Evolutionary conservation across 1,140 invertebrate species (phyloP), one percentile per base, ranked within the genome.

Genomic region (Atopsyche davidsoni): DNA sequence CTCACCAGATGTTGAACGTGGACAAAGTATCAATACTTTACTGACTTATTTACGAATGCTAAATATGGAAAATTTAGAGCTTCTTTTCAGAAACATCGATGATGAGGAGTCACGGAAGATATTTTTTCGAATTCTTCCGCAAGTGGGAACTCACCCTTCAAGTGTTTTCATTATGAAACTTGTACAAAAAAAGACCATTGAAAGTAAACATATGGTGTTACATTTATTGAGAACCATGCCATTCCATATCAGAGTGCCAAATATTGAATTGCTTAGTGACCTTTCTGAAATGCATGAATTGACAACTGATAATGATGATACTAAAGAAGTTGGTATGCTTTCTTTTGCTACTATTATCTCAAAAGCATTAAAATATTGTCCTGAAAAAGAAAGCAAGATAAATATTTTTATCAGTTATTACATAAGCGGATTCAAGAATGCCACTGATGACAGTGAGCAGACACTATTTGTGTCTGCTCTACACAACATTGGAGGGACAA

Each of bases 101-200:
- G 55, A 56, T 6, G 7, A 47, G 44, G 40, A 35, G 4, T 45
- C 47, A 31, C 16, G 50, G 19, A 42, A 67, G 13, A 57, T 73
- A 3, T 75, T 72, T 39, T 48, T 72, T 4, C 51, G 61, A 53
- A 61, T 72, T 21, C 13, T 75, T 6, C 68, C 72, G 2, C 50
- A 68, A 11, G 60, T 69, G n/a, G 74, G 74, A 13, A 73, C 70
- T 1, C 38, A 57, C 10, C 65, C 63, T 6, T 59, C 64, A 0
- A 62, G 59, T 21, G 36, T 62, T 3, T 69, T 74, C 41, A 64
- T 64, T 11, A 55, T 60, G 34, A 60, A 70, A 22, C 19, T 72
- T 1, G 59, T 74, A 13, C 53, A 46, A 9, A 55, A 62, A 2
- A 58, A 63, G 9, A 61, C 59, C 31, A 43, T 72, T 2, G 41